Conservation (phyloP, 2,888 invertebrate genomes). For the Cynaeus angustus region DNA sequence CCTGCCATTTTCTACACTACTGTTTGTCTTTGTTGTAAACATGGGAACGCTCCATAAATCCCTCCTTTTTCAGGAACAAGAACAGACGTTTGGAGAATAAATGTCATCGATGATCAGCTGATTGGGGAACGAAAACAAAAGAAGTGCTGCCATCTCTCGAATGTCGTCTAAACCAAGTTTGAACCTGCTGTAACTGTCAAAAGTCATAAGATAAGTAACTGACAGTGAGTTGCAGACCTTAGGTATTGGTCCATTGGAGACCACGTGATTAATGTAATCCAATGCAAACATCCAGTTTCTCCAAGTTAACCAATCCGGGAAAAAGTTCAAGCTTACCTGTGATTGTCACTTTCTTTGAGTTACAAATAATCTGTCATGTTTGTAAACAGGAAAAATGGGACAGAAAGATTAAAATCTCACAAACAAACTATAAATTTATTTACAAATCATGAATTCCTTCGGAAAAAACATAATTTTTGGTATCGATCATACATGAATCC, state of each 20-base stretch:
- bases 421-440: slow-evolving; percentile 1
- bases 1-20: slow-evolving; percentile 75
- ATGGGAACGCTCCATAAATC: slow-evolving; percentile 50
- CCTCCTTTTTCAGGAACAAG: slow-evolving; percentile 60
- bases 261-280: too few relatives aligned
- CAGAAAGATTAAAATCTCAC: not conserved
- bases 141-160: not conserved
- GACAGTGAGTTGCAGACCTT: too few relatives aligned
- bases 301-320: too few relatives aligned
- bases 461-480: not conserved
- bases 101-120: slow-evolving; percentile 61
- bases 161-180: not conserved
- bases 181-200: too few relatives aligned
- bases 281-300: too few relatives aligned
- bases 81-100: slow-evolving; percentile 49
- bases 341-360: too few relatives aligned
- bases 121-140: slow-evolving; percentile 17
- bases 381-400: too few relatives aligned
- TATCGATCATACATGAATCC: not conserved
- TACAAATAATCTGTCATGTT: too few relatives aligned
- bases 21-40: slow-evolving; percentile 58
- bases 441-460: not conserved
- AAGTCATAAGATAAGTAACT: too few relatives aligned
- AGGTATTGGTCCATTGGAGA: too few relatives aligned
- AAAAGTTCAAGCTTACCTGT: too few relatives aligned